Conservation (phyloP, 2,888 invertebrate genomes). For the Nemoura dubitans region DNA sequence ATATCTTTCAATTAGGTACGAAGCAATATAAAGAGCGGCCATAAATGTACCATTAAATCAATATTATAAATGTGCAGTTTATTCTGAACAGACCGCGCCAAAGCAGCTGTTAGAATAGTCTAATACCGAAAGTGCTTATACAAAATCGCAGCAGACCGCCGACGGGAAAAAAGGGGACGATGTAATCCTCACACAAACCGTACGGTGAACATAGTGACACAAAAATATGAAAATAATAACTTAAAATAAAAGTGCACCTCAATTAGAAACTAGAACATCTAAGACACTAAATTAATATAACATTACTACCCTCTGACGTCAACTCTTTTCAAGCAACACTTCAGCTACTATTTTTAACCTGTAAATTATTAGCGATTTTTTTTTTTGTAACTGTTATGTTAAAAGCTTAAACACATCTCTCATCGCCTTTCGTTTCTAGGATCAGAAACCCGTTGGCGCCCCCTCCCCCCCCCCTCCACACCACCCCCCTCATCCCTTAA, state of each 20-base stretch:
- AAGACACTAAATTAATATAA: too few relatives aligned
- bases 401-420: not conserved
- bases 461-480: not conserved
- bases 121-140: not conserved
- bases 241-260: too few relatives aligned
- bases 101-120: not conserved
- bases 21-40: too few relatives aligned
- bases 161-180: not conserved
- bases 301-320: too few relatives aligned
- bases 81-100: not conserved
- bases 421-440: not conserved
- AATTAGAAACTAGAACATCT: too few relatives aligned
- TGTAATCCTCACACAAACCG: too few relatives aligned
- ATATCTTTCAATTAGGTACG: too few relatives aligned
- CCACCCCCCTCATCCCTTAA: not conserved
- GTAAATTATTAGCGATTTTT: not conserved
- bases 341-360: not conserved
- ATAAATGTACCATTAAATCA: not conserved
- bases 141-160: not conserved
- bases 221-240: too few relatives aligned
- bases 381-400: not conserved
- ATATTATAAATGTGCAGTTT: not conserved
- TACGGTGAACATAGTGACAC: too few relatives aligned
- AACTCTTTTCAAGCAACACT: too few relatives aligned
- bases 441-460: not conserved